Base-by-base conservation (phyloP, 1,140 invertebrate genomes). In the Drosophila azteca region DNA sequence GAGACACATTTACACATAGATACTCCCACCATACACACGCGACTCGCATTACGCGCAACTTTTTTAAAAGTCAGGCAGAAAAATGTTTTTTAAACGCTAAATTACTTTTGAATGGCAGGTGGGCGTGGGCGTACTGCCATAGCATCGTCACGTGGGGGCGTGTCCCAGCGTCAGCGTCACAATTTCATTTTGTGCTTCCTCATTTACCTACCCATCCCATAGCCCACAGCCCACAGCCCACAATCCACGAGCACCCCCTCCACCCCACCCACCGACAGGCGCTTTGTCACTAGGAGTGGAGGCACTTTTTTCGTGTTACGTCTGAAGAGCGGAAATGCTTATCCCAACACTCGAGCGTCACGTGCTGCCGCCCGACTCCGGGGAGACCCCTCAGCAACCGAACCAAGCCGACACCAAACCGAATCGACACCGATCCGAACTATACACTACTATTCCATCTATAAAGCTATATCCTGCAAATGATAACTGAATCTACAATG, bases 81-180 rank as follows among this genome's bases (percentile, higher is more conserved):
- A 87, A 87, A 87, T 87, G 82, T 88, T 87, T 87, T 87, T 88
- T 82, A 87, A 87, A 88, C 82, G 83, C 75, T 88, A 87, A 87
- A 87, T 87, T 87, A 87, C 82, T 87, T 87, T 87, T 88, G 82
- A 87, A 88, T 88, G 75, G 82, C 82, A 79, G 82, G 50, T 75
- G 80, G 71, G 67, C 53, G 71, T 20, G 17, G 17, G 17, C 17
- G 17, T 20, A 20, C 17, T 20, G 51, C 24, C 49, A 39, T 26
- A 41, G 52, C 54, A 41, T 66, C 49, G 54, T 67, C 55, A 75
- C 70, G 48, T 51, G 52, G 77, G 49, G 77, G 69, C 82, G 82
- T 87, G 69, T 54, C 68, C 69, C 44, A 50, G 26, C 50, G 81
- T 22, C 68, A 77, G 84, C 69, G 77, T 78, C 82, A 85, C 77